These are phyloP conservation scores for Drosophila lutescens DNA, from an alignment of 2,888 invertebrate genomes.

Conservation along the genomic window DNA sequence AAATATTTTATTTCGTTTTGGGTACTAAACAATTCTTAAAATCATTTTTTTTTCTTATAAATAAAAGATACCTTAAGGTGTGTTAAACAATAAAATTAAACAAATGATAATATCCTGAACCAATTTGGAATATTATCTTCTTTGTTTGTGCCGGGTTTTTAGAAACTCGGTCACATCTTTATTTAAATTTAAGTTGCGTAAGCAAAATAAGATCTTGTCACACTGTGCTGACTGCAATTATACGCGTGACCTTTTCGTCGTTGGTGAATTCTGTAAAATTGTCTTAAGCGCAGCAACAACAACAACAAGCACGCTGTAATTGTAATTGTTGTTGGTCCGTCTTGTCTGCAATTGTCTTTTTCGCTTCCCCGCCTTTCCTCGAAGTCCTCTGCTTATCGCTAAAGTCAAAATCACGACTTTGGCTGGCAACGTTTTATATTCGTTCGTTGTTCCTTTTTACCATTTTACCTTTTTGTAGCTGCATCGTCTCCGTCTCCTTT, in stretches of 20 bases:
- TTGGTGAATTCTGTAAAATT: constrained; percentile 42
- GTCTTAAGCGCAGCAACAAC: constrained; percentile 29
- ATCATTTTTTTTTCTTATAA: too few relatives aligned
- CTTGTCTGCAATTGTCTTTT: constrained; percentile 28
- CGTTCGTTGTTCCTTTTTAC: constrained; percentile 23
- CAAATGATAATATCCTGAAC: too few relatives aligned
- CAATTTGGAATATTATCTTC: too few relatives aligned
- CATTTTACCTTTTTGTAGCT: constrained; percentile 16
- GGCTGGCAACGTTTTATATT: constrained; percentile 48
- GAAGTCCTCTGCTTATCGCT: constrained; percentile 63
- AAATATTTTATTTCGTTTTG: too few relatives aligned
- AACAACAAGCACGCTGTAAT: constrained; percentile 27
- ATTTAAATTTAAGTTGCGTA: not conserved
- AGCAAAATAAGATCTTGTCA: constrained; percentile 35
- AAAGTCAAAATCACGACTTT: constrained; percentile 75
- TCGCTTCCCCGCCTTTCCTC: constrained; percentile 18
- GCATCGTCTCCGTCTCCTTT: constrained; percentile 12
- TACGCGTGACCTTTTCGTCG: constrained; percentile 45
- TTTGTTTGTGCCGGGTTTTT: not conserved
- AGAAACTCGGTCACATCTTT: not conserved
- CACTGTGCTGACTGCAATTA: constrained; percentile 29
- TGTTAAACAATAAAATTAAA: too few relatives aligned
- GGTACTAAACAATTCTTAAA: too few relatives aligned
- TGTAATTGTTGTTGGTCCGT: constrained; percentile 37
- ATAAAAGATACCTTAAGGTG: too few relatives aligned